Evolutionary conservation across 1,140 invertebrate genomes (phyloP), one percentile per base, ranked within the genome.

Genomic region (Drosophila kohkoa): DNA sequence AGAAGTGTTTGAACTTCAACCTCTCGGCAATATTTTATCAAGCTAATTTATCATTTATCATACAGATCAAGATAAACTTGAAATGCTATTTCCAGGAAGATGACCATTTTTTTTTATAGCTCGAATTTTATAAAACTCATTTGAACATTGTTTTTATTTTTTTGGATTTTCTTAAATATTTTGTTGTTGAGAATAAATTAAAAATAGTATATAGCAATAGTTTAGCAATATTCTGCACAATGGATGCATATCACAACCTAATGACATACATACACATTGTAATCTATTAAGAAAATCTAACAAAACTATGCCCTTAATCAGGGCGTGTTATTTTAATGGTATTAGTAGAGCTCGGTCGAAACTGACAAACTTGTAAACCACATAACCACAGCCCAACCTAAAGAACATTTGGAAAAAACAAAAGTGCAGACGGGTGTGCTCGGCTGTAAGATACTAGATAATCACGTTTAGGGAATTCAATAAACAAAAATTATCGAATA

Each of bases 11-110:
- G 30, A 72, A 60, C 51, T 77, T 69, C 55, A 66, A n/a, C 52
- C 51, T 16, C 48, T 15, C 48, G 55, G 43, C 45, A 73, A 70
- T 77, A 67, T 73, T 81, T 86, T 81, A 76, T 70, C 51, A n/a
- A 45, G 49, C 48, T 54, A 63, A 48, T 60, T 59, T 43, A 25
- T 30, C 41, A 48, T 51, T 51, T 52, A 25, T 30, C 41, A 55
- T 13, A 32, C 32, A 67, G 54, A 67, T 65, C 43, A 38, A 65
- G 68, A 71, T 71, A 71, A 71, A 30, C 32, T 32, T 8, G 30
- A 25, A 35, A 48, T 55, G 7, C 30, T 20, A 49, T 57, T 71
- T 71, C 68, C 46, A 49, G 43, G 68, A 71, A 71, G 41, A 16
- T 57, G 25, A 8, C 52, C 2, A 35, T 45, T 35, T 35, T 62